Conservation (phyloP, 2,113 vertebrate species). For the Scartelaos histophorus region DNA sequence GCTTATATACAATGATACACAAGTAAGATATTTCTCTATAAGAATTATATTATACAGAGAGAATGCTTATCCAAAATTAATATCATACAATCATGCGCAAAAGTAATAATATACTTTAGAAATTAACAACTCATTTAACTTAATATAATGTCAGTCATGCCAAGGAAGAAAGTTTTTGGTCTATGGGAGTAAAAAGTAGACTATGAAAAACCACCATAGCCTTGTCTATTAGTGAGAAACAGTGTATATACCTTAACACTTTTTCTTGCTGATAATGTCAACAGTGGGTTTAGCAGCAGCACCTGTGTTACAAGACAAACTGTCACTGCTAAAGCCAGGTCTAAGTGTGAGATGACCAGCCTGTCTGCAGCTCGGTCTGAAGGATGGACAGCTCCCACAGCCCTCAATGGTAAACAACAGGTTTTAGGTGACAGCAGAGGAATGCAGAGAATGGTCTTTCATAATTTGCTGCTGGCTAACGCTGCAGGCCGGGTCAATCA, state of each 20-base stretch:
- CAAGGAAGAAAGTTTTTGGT: too few relatives aligned
- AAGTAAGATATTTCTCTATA: too few relatives aligned
- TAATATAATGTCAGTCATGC: too few relatives aligned
- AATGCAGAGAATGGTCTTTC: conserved; percentile 68
- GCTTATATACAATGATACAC: not conserved
- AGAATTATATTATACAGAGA: too few relatives aligned
- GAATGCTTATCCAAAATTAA: too few relatives aligned
- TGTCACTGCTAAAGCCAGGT: conserved; percentile 40
- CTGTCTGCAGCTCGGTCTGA: conserved; percentile 34
- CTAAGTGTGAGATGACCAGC: conserved; percentile 43
- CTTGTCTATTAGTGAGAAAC: not conserved
- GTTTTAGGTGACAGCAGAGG: conserved; percentile 63
- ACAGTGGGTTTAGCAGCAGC: conserved; percentile 42
- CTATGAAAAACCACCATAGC: too few relatives aligned
- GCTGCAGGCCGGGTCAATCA: conserved; percentile 51
- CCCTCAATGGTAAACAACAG: conserved; percentile 57
- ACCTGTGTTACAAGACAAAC: conserved; percentile 44
- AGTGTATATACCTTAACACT: not conserved
- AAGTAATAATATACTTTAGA: too few relatives aligned
- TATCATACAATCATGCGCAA: too few relatives aligned
- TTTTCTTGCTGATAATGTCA: conserved; percentile 36
- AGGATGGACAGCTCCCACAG: conserved; percentile 60
- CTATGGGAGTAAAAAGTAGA: too few relatives aligned
- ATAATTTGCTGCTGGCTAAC: conserved; percentile 51
- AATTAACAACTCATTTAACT: too few relatives aligned